These are phyloP conservation scores for Lophius americanus DNA, from an alignment of 2,797 vertebrate species.

Conservation along the genomic window DNA sequence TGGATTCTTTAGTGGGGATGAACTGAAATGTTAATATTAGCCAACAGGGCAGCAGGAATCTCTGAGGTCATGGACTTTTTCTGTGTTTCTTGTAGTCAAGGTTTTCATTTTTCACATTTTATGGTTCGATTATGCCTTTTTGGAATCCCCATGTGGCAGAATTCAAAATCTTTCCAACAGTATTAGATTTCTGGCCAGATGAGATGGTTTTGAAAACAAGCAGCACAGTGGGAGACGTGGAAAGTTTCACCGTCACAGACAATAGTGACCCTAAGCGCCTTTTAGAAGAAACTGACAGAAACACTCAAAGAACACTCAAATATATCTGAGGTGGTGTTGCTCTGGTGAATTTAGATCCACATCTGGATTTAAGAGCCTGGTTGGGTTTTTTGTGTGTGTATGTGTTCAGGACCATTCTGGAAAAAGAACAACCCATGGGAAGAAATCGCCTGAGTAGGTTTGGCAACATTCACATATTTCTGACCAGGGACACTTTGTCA, in stretches of 20 bases:
- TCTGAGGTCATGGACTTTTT: neutral
- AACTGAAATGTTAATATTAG: neutral
- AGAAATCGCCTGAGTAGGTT: slow-evolving; percentile 42
- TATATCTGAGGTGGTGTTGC: neutral
- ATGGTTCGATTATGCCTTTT: neutral
- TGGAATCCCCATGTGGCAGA: neutral
- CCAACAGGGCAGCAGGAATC: neutral
- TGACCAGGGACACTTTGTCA: slow-evolving; percentile 47
- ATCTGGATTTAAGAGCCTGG: slow-evolving; percentile 17
- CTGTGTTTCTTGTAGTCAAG: neutral
- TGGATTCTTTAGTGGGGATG: neutral
- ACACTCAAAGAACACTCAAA: neutral
- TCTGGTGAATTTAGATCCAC: slow-evolving; percentile 1
- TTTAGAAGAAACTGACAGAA: neutral
- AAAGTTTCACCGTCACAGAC: no score
- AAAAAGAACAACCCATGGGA: slow-evolving; percentile 35
- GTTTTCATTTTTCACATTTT: neutral
- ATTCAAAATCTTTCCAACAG: neutral
- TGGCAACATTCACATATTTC: slow-evolving; percentile 47
- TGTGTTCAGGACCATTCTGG: slow-evolving; percentile 24
- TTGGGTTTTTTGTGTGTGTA: slow-evolving; percentile 14
- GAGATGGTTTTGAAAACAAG: neutral
- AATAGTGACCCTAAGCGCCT: no score
- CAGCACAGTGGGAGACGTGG: neutral
- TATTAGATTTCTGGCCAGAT: neutral